Evolutionary conservation across 2,797 vertebrate species (phyloP).

Genomic region (Neopelma chrysocephalum): DNA sequence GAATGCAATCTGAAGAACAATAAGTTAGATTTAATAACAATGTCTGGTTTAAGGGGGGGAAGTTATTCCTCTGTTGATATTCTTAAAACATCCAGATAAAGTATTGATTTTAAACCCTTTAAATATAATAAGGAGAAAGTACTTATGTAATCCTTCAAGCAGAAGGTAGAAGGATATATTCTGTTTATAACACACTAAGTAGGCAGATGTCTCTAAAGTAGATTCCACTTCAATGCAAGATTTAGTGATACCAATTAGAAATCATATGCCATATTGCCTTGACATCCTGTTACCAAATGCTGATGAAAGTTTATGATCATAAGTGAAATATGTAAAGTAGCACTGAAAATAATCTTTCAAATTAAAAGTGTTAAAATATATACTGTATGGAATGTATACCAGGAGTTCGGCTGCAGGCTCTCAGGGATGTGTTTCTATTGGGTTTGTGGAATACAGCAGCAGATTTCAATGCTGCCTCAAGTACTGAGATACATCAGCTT

Average conservation of each 20-base stretch:
- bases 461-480: neutral
- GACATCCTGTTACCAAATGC: slow-evolving; percentile 16
- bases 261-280: slow-evolving; percentile 6
- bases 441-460: neutral
- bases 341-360: slow-evolving; percentile 38
- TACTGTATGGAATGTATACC: neutral
- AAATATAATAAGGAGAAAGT: neutral
- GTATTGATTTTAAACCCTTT: neutral
- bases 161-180: neutral
- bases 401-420: neutral
- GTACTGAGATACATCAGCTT: neutral
- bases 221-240: slow-evolving; percentile 32
- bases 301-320: slow-evolving; percentile 28
- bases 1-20: neutral
- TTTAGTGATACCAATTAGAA: slow-evolving; percentile 16
- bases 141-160: slow-evolving; percentile 4
- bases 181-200: slow-evolving; percentile 37
- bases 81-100: neutral
- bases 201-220: slow-evolving; percentile 43
- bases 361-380: slow-evolving; percentile 12
- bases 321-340: slow-evolving; percentile 14
- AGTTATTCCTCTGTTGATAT: neutral
- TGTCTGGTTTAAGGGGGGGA: neutral
- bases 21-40: neutral
- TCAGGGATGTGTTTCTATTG: neutral